phyloP scores from a whole-genome alignment of 1,140 invertebrate species.

The Augochlora pura region DNA sequence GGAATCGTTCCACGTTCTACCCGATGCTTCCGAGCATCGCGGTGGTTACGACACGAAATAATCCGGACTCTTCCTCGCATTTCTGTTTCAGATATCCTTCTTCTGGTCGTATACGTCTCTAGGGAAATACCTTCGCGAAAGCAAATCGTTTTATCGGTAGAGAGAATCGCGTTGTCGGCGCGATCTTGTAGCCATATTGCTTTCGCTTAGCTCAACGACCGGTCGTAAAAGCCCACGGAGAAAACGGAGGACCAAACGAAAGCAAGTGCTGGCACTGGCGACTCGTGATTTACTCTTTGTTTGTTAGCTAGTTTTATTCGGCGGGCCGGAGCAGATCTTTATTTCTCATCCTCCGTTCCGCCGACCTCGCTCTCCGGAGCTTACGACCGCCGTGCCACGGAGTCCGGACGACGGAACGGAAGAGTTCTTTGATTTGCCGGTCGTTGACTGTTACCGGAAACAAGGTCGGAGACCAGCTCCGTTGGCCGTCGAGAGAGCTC shows the following conservation, averaged over 20 bases:
- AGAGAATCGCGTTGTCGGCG: background rate
- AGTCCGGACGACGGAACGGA: too few relatives aligned
- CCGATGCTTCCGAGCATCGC: background rate
- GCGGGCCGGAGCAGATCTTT: too few relatives aligned
- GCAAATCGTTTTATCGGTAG: conserved; percentile 6
- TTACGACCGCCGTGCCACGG: too few relatives aligned
- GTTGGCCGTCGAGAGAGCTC: too few relatives aligned
- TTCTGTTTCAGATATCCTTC: conserved; percentile 77
- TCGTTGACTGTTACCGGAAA: too few relatives aligned
- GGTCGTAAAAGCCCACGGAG: background rate
- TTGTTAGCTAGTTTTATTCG: background rate
- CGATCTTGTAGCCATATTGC: background rate
- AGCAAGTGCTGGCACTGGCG: conserved; percentile 49
- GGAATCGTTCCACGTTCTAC: too few relatives aligned
- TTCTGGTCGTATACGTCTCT: conserved; percentile 59
- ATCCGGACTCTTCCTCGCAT: conserved; percentile 27
- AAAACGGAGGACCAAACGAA: conserved; percentile 35
- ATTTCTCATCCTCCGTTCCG: too few relatives aligned
- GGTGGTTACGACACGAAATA: background rate
- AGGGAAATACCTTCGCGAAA: conserved; percentile 42
- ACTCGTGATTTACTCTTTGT: background rate
- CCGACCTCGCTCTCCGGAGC: too few relatives aligned
- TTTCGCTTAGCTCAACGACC: background rate
- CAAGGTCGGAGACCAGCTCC: too few relatives aligned
- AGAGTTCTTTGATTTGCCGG: too few relatives aligned